A percentile compares a stretch with the other conserved stretches of the same genome.
Evolutionary conservation across 2,113 vertebrate genomes (phyloP).

Genomic region (Hippoglossus stenolepis): DNA sequence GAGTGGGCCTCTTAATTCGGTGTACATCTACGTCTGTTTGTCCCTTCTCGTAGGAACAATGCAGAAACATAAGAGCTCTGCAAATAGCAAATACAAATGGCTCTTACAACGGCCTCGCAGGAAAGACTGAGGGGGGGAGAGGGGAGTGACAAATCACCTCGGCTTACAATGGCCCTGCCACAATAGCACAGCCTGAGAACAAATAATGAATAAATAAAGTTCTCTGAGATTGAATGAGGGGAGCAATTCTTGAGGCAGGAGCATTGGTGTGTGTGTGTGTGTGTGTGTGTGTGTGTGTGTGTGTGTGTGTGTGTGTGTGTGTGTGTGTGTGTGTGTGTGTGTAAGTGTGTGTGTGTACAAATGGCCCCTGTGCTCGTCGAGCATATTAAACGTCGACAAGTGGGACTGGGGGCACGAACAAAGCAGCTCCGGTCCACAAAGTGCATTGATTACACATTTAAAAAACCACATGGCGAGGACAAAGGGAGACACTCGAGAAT

Average conservation of each 20-base stretch:
- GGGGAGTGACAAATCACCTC: conserved; percentile 67
- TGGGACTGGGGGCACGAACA: conserved; percentile 9
- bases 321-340: too few relatives aligned
- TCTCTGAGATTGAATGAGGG: conserved; percentile 58
- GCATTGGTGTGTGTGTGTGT: conserved; percentile 6
- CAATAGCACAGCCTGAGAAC: conserved; percentile 59
- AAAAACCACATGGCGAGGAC: neutral
- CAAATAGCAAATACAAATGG: conserved; percentile 28
- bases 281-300: neutral
- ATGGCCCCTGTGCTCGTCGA: conserved; percentile 13
- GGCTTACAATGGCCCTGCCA: conserved; percentile 52
- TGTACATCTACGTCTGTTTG: neutral
- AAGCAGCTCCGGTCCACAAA: neutral
- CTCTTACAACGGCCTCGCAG: conserved; percentile 11
- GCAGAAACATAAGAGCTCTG: conserved; percentile 29
- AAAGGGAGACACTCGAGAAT: neutral
- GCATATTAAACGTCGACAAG: conserved; percentile 26
- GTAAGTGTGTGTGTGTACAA: neutral
- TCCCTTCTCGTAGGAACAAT: conserved; percentile 28
- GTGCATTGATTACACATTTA: too few relatives aligned
- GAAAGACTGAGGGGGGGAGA: conserved; percentile 2
- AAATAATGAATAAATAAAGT: conserved; percentile 80
- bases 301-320: neutral
- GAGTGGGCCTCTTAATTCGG: conserved; percentile 13
- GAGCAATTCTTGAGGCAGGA: conserved; percentile 52